Evolutionary conservation across 2,797 vertebrate genomes (phyloP).

Genomic region (Syngnathus rostellatus): DNA sequence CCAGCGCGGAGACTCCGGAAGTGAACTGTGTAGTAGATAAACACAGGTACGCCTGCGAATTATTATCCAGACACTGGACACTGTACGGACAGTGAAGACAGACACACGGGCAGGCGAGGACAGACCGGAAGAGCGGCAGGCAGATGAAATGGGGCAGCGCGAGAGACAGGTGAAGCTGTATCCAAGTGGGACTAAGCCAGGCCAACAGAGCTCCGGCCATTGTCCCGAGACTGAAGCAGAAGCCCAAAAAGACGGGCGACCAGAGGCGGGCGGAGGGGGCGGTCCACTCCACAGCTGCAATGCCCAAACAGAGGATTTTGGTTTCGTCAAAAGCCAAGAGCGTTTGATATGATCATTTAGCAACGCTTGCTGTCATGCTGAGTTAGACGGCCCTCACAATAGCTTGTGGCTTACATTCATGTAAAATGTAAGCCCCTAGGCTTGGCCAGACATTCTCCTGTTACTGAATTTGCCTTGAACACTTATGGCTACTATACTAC

Average conservation of each 20-base stretch:
- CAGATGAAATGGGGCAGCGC: slow-evolving; percentile 63
- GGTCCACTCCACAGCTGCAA: slow-evolving; percentile 68
- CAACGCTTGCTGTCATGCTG: neutral
- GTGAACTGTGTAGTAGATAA: slow-evolving; percentile 28
- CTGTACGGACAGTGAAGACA: neutral
- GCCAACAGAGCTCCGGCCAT: slow-evolving; percentile 58
- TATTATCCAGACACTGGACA: neutral
- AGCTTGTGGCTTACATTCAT: too few relatives aligned
- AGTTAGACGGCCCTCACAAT: too few relatives aligned
- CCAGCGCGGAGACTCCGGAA: slow-evolving; percentile 69
- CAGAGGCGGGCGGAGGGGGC: slow-evolving; percentile 48
- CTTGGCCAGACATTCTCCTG: too few relatives aligned
- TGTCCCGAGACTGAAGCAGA: slow-evolving; percentile 68
- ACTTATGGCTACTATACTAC: too few relatives aligned
- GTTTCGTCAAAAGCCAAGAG: neutral
- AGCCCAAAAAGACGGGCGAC: slow-evolving; percentile 58
- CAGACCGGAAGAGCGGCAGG: slow-evolving; percentile 61
- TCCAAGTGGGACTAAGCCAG: slow-evolving; percentile 54
- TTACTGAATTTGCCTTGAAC: too few relatives aligned
- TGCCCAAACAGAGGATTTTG: neutral
- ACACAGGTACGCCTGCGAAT: neutral
- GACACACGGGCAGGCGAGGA: neutral
- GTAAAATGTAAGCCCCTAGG: too few relatives aligned
- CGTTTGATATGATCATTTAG: neutral
- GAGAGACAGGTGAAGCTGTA: slow-evolving; percentile 54